These are phyloP conservation scores for Synanthedon formicaeformis DNA, from an alignment of 2,888 invertebrate genomes.

Conservation along the genomic window DNA sequence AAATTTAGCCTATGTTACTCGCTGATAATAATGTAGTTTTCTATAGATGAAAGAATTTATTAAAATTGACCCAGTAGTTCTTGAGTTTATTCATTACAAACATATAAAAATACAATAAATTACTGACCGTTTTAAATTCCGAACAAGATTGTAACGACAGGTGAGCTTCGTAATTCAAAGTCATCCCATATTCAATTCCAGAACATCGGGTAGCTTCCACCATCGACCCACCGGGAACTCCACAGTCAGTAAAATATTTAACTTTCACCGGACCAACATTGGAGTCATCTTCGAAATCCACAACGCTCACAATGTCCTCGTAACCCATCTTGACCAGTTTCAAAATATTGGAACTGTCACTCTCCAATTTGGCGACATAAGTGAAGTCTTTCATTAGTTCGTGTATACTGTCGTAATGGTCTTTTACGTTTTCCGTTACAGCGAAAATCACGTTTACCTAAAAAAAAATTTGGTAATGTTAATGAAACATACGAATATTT, in stretches of 20 bases:
- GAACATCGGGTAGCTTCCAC: slow-evolving; percentile 70
- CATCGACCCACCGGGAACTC: slow-evolving; percentile 53
- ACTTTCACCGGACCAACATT: slow-evolving; percentile 73
- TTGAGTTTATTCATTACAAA: no score
- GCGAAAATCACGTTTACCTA: slow-evolving; percentile 89
- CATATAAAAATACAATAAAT: background rate
- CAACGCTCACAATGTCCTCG: slow-evolving; percentile 77
- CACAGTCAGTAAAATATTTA: slow-evolving; percentile 80
- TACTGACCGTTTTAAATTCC: slow-evolving; percentile 51
- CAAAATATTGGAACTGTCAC: slow-evolving; percentile 88
- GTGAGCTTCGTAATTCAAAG: slow-evolving; percentile 74
- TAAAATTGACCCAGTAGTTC: no score
- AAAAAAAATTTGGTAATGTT: slow-evolving; percentile 14
- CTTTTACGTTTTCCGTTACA: slow-evolving; percentile 77
- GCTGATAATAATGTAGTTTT: no score
- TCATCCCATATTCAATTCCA: slow-evolving; percentile 72
- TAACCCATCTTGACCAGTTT: slow-evolving; percentile 86
- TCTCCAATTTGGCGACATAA: slow-evolving; percentile 81
- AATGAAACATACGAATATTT: no score
- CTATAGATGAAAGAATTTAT: no score
- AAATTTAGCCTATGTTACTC: no score
- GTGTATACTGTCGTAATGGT: slow-evolving; percentile 77
- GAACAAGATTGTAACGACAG: slow-evolving; percentile 71
- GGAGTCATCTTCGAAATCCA: slow-evolving; percentile 72
- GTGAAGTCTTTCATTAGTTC: slow-evolving; percentile 78